Evolutionary conservation across 2,797 vertebrate species (phyloP).

Genomic region (Hydrophis major): DNA sequence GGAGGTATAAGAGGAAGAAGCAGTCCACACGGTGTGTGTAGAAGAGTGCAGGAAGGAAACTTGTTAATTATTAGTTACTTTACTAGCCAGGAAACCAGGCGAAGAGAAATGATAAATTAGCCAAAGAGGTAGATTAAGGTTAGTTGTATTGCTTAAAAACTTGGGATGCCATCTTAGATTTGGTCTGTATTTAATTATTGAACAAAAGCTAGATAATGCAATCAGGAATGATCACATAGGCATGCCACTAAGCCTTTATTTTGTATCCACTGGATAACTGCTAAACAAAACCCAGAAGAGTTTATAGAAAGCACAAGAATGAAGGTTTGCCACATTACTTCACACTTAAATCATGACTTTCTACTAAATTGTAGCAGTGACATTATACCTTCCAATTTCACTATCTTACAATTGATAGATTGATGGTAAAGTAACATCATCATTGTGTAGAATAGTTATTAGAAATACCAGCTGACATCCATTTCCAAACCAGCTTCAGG

Average conservation of each 20-base stretch:
- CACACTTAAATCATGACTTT: background rate
- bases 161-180: background rate
- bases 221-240: background rate
- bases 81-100: background rate
- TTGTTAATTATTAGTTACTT: background rate
- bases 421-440: background rate
- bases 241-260: background rate
- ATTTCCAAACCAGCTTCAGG: conserved; percentile 5
- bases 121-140: background rate
- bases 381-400: background rate
- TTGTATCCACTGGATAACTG: background rate
- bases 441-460: background rate
- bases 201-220: background rate
- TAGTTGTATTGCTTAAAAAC: background rate
- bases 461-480: background rate
- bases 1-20: background rate
- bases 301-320: background rate
- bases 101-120: background rate
- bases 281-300: background rate
- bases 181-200: background rate
- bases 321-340: background rate
- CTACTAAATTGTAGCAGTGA: background rate
- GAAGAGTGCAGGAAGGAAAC: background rate
- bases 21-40: background rate
- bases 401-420: background rate